Conservation (phyloP, 2,797 vertebrate species). For the Jordanella pulchra region DNA sequence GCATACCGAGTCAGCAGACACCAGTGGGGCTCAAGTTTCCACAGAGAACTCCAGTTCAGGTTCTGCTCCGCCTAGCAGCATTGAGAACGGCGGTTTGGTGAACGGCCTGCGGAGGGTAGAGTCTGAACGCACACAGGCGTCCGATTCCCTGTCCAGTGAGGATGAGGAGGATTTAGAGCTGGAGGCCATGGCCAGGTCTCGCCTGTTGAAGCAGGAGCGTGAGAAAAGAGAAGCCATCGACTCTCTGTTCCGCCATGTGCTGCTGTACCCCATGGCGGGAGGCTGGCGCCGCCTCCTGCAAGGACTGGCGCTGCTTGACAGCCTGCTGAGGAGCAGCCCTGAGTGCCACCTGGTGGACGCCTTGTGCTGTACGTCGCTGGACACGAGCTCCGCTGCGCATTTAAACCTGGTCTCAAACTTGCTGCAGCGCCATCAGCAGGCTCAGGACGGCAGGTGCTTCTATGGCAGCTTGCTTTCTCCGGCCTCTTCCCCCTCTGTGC, state of each 20-base stretch:
- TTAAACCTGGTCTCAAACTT: constrained; percentile 95
- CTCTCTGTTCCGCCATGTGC: constrained; percentile 89
- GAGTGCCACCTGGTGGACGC: constrained; percentile 90
- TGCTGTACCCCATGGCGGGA: constrained; percentile 88
- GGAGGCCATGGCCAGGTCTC: constrained; percentile 84
- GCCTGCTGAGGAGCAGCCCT: constrained; percentile 87
- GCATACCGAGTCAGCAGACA: constrained; percentile 93
- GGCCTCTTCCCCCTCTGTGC: constrained; percentile 67
- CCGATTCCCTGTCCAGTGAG: constrained; percentile 94
- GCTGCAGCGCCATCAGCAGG: constrained; percentile 91
- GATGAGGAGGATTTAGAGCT: constrained; percentile 92
- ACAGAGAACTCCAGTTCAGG: constrained; percentile 90
- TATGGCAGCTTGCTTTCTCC: constrained; percentile 84
- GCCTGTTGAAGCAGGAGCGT: constrained; percentile 84
- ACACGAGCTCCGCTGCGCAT: constrained; percentile 91
- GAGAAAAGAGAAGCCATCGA: constrained; percentile 86
- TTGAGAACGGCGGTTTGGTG: constrained; percentile 62
- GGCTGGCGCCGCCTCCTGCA: constrained; percentile 89
- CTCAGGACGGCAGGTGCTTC: constrained; percentile 88
- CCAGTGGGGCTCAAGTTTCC: constrained; percentile 83
- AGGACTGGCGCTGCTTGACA: constrained; percentile 89
- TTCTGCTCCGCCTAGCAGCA: constrained; percentile 77
- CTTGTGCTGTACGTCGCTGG: constrained; percentile 86
- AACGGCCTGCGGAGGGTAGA: constrained; percentile 81
- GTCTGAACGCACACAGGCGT: constrained; percentile 92